These are phyloP conservation scores for Brachyrhaphis roseni DNA, from an alignment of 2,797 vertebrate genomes.

Conservation along the genomic window DNA sequence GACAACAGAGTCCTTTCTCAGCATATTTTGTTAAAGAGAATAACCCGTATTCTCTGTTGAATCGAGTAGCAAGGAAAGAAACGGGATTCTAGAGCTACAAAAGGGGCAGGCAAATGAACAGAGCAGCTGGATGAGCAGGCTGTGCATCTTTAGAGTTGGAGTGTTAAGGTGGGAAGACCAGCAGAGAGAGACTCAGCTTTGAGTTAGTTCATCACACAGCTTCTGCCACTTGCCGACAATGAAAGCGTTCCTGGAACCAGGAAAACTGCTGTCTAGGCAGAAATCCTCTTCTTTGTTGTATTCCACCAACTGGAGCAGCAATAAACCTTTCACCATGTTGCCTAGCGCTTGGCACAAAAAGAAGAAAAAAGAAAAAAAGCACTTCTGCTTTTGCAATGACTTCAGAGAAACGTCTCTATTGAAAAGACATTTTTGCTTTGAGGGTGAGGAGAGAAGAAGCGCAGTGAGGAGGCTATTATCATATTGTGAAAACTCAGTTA, in stretches of 20 bases:
- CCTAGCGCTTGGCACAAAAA: constrained; percentile 35
- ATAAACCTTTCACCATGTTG: constrained; percentile 50
- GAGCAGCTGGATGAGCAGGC: constrained; percentile 43
- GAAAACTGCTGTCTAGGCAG: constrained; percentile 68
- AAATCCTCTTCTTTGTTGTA: constrained; percentile 66
- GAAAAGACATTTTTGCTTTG: constrained; percentile 60
- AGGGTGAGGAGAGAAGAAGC: constrained; percentile 46
- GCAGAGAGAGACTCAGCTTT: constrained; percentile 48
- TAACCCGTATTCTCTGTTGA: constrained; percentile 28
- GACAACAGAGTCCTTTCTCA: constrained; percentile 24
- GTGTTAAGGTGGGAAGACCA: constrained; percentile 51
- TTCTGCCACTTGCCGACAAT: constrained; percentile 64
- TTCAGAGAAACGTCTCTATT: constrained; percentile 50
- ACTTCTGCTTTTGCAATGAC: constrained; percentile 36
- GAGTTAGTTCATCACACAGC: constrained; percentile 67
- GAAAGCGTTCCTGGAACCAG: constrained; percentile 38
- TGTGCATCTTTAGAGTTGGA: constrained; percentile 50
- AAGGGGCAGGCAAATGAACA: constrained; percentile 38
- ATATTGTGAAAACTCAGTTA: constrained; percentile 38
- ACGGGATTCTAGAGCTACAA: constrained; percentile 38
- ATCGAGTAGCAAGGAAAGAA: constrained; percentile 21
- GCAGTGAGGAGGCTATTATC: constrained; percentile 46
- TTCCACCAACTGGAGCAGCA: constrained; percentile 62
- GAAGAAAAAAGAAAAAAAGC: constrained; percentile 33
- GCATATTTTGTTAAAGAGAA: constrained; percentile 39